Conservation (phyloP, 2,113 vertebrate species). For the Charina bottae region DNA sequence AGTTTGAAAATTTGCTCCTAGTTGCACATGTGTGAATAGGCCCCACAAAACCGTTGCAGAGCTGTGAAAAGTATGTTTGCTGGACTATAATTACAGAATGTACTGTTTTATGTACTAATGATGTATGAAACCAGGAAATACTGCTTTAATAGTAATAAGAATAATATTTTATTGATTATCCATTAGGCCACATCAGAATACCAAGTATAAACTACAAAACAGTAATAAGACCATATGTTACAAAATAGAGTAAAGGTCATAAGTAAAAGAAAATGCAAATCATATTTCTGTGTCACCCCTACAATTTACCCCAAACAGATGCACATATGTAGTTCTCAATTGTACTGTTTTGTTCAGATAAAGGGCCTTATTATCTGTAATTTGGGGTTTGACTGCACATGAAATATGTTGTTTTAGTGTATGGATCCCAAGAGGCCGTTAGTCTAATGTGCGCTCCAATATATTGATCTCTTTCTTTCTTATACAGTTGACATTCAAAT, state of each 20-base stretch:
- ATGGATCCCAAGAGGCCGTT: background rate
- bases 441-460: background rate
- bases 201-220: background rate
- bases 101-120: background rate
- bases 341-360: background rate
- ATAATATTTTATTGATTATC: background rate
- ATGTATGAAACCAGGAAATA: background rate
- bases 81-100: background rate
- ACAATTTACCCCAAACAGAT: background rate
- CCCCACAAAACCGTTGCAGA: background rate
- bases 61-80: background rate
- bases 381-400: background rate
- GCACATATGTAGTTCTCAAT: background rate
- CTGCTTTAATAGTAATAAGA: too few relatives aligned
- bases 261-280: background rate
- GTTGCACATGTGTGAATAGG: background rate
- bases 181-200: background rate
- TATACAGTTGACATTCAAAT: background rate
- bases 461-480: background rate
- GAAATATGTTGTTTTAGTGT: background rate
- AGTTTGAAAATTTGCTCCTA: background rate
- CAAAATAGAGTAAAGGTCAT: background rate
- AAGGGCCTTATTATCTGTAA: background rate
- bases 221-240: background rate
- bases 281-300: background rate